A percentile compares a stretch with the other conserved stretches of the same genome.
These are phyloP conservation scores for Geopemphigus sp. DNA, from an alignment of 1,140 invertebrate species.

Conservation along the genomic window DNA sequence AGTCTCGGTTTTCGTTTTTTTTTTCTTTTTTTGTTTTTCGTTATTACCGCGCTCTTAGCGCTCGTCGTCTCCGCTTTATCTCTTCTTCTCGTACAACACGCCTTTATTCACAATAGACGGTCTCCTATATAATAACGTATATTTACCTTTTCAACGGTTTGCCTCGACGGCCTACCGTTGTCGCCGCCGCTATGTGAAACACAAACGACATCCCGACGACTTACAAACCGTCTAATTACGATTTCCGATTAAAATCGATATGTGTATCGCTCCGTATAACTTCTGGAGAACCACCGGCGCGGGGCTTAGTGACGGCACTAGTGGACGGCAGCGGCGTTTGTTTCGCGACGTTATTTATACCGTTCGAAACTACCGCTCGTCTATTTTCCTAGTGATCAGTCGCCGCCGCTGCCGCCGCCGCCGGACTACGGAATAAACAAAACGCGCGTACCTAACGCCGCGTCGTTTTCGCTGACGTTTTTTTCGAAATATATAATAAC, in stretches of 20 bases:
- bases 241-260: slow-evolving; percentile 18
- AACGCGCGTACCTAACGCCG: too few species aligned
- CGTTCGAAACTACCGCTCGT: slow-evolving; percentile 10
- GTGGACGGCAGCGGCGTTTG: neutral
- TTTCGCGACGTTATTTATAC: neutral
- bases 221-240: slow-evolving; percentile 28
- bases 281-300: neutral
- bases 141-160: neutral
- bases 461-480: neutral
- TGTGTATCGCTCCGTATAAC: neutral
- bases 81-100: neutral
- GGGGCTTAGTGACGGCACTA: neutral
- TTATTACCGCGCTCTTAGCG: neutral
- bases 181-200: neutral
- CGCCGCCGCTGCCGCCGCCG: neutral
- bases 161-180: too few species aligned
- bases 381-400: neutral
- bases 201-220: neutral
- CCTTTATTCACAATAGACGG: slow-evolving; percentile 20
- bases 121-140: neutral
- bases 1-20: slow-evolving; percentile 15
- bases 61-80: neutral
- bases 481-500: too few species aligned
- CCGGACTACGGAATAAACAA: neutral
- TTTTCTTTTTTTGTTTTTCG: neutral